Evolutionary conservation across 2,113 vertebrate species (phyloP), one percentile per base, ranked within the genome.

Genomic region (Cisticola juncidis): DNA sequence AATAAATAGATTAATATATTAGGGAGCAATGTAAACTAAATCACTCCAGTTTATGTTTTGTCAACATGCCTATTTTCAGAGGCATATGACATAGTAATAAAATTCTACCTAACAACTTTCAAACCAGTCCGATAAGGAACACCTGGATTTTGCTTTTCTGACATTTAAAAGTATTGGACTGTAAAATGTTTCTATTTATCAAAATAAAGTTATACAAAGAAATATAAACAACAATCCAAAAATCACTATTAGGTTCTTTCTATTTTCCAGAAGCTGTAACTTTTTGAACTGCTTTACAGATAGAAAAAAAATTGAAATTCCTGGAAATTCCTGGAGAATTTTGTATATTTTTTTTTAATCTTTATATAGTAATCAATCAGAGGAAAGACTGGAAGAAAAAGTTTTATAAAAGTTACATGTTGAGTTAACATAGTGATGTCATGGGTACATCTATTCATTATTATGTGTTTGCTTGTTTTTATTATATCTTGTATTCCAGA

Each of bases 1-100:
- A 87, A 62, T 74, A 95, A 96, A 66, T 64, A 26, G 69, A 92
- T 79, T 31, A 92, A 87, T 81, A 45, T 71, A 90, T 93, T 91
- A 87, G 60, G 89, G 18, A 48, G 8, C 28, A 82, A 31, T 60
- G 26, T 56, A 74, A 92, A 17, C 35, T 90, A 51, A 36, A 88
- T 26, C 33, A 21, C 25, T 81, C 5, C 5, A 26, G 38, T 91
- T 96, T 80, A 88, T 93, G 25, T 62, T 92, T 71, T 96, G 29
- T 73, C 86, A 94, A 16, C 38, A 71, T 73, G 25, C 53, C 50
- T 15, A n/a, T 94, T 94, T 86, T 85, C 62, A 68, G 50, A 11
- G 42, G 9, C 3, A 76, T 73, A 56, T 7, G 76, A 72, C 23
- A 70, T 4, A 79, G 25, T 9, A 86, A 9, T 51, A 81, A 92